Evolutionary conservation across 2,113 vertebrate species (phyloP).

Genomic region (Tetrao urogallus): DNA sequence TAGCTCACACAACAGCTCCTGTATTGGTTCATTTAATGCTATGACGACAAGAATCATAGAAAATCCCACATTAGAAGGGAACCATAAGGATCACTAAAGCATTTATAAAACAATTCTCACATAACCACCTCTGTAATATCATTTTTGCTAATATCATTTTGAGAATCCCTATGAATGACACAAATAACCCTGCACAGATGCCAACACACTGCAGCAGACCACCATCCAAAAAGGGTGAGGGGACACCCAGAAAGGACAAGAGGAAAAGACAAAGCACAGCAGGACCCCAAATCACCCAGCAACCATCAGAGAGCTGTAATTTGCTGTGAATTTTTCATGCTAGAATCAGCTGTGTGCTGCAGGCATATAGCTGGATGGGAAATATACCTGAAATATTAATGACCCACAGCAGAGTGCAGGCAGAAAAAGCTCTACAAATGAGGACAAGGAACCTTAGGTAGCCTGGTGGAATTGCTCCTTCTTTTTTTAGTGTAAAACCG

Average conservation of each 20-base stretch:
- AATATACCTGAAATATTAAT: slow-evolving; percentile 68
- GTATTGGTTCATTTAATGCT: not conserved
- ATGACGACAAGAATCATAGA: accelerated
- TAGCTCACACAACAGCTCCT: not conserved
- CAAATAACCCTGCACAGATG: not conserved
- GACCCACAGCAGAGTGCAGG: not conserved
- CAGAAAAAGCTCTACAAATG: not conserved
- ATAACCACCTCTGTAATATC: accelerated
- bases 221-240: not conserved
- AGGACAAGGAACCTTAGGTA: slow-evolving; percentile 21
- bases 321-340: slow-evolving; percentile 40
- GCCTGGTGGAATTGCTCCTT: accelerated
- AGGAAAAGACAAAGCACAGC: accelerated
- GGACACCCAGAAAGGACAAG: not conserved
- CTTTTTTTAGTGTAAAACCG: not conserved
- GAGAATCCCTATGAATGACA: not conserved
- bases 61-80: too few relatives aligned
- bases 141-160: not conserved
- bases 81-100: not conserved
- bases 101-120: accelerated
- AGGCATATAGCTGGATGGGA: not conserved
- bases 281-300: not conserved
- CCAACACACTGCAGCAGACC: not conserved
- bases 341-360: slow-evolving; percentile 14
- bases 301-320: not conserved